Evolutionary conservation across 2,797 vertebrate species (phyloP).

Genomic region (Catamblyrhynchus diadema): DNA sequence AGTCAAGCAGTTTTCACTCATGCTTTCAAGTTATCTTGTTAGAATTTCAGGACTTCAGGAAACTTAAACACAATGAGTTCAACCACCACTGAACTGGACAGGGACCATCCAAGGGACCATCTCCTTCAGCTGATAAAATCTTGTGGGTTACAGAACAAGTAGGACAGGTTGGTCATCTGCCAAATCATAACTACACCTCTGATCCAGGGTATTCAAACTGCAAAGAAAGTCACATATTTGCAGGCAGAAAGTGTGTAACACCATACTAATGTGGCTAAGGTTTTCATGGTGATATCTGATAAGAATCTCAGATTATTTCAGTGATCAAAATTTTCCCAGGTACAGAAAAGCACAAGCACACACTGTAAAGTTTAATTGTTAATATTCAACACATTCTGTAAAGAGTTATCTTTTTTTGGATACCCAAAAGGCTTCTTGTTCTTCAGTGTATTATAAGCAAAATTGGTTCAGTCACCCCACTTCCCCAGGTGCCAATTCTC

Average conservation of each 20-base stretch:
- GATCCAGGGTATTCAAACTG: not conserved
- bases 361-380: not conserved
- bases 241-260: not conserved
- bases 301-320: not conserved
- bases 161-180: not conserved
- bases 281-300: not conserved
- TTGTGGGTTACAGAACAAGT: not conserved
- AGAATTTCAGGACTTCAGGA: not conserved
- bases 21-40: not conserved
- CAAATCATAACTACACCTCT: not conserved
- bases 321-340: not conserved
- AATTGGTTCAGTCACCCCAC: not conserved
- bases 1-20: not conserved
- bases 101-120: not conserved
- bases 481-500: not conserved
- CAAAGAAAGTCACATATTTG: not conserved
- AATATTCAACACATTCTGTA: not conserved
- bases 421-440: not conserved
- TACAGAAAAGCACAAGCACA: not conserved
- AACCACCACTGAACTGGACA: not conserved
- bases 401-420: not conserved
- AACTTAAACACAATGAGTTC: not conserved
- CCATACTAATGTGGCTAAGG: fast-evolving
- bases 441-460: not conserved
- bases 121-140: not conserved